These are phyloP conservation scores for Heterocephalus glaber DNA, from an alignment of 2,113 vertebrate genomes.

Conservation along the genomic window DNA sequence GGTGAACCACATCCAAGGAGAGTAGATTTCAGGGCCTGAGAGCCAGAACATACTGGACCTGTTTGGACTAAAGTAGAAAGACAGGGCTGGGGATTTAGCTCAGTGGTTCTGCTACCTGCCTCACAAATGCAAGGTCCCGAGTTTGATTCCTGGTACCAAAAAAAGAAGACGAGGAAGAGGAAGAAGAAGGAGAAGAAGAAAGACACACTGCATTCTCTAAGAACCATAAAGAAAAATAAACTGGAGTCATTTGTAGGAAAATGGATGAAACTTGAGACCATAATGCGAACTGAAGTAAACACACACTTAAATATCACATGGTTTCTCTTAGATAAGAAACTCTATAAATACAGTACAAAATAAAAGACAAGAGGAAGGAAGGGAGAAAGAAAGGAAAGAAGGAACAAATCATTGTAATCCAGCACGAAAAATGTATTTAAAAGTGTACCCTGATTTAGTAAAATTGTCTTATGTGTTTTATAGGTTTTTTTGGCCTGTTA, in stretches of 20 bases:
- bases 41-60: conserved; percentile 35
- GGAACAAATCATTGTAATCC: background rate
- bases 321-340: background rate
- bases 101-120: too few relatives aligned
- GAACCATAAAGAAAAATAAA: background rate
- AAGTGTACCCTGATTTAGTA: background rate
- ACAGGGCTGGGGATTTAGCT: too few relatives aligned
- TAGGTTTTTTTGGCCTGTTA: background rate
- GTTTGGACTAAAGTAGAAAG: conserved; percentile 63
- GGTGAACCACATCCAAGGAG: conserved; percentile 22
- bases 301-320: too few relatives aligned
- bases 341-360: background rate
- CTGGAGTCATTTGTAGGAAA: background rate
- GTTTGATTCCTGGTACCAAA: too few relatives aligned
- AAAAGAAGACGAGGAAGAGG: too few relatives aligned
- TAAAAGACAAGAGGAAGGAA: background rate
- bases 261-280: background rate
- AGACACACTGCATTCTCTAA: conserved; percentile 38
- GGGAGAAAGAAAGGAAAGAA: background rate
- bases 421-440: background rate
- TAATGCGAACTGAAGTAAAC: background rate
- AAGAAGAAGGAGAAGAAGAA: too few relatives aligned
- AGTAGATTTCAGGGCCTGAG: conserved; percentile 1
- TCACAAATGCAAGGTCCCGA: too few relatives aligned
- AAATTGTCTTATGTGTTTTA: background rate